Evolutionary conservation across 1,140 invertebrate genomes (phyloP).

Genomic region (Platyura marginata): DNA sequence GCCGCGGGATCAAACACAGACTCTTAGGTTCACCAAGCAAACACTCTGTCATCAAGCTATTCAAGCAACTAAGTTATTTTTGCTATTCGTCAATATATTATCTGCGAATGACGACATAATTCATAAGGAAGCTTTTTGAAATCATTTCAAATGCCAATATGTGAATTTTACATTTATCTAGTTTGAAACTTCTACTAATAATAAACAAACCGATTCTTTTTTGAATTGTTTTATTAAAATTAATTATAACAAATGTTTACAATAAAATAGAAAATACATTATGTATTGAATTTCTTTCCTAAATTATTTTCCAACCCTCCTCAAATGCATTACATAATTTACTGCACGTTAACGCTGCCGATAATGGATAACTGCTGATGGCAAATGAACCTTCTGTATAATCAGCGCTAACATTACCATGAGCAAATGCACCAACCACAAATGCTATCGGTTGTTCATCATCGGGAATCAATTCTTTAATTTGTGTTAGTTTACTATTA

Average conservation of each 20-base stretch:
- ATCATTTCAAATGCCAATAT: not conserved
- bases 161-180: not conserved
- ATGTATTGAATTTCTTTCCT: no score
- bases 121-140: not conserved
- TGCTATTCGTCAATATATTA: no score
- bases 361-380: slow-evolving; percentile 91
- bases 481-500: slow-evolving; percentile 59
- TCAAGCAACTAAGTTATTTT: no score
- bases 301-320: slow-evolving; percentile 56
- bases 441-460: slow-evolving; percentile 72
- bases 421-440: slow-evolving; percentile 92
- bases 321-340: slow-evolving; percentile 97
- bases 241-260: not conserved
- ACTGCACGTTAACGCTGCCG: slow-evolving; percentile 86
- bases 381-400: slow-evolving; percentile 83
- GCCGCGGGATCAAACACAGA: no score
- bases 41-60: no score
- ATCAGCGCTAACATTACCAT: slow-evolving; percentile 79
- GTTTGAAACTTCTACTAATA: not conserved
- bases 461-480: slow-evolving; percentile 60
- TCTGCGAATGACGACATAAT: not conserved
- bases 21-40: no score
- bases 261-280: no score
- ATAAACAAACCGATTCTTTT: not conserved
- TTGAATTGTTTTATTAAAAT: not conserved